Percentiles rank a stretch among this genome's conserved stretches.
These are phyloP conservation scores for Scopus umbretta DNA, from an alignment of 2,113 vertebrate genomes.

Conservation along the genomic window DNA sequence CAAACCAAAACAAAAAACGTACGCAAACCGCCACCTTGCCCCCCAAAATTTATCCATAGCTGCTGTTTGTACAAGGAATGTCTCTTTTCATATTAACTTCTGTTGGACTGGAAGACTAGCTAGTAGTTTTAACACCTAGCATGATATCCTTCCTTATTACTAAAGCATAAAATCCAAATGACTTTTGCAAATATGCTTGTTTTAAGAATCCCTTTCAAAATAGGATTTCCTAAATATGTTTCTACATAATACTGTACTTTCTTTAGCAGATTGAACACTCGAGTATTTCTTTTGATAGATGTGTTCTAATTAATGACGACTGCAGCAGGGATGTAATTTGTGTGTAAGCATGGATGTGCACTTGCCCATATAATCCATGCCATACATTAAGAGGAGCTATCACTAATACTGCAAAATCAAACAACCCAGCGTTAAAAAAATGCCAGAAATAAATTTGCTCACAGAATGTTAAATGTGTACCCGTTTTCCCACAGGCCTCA, in stretches of 20 bases:
- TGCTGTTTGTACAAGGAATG: neutral
- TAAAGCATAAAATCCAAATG: neutral
- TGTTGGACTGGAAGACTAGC: neutral
- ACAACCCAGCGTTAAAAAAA: neutral
- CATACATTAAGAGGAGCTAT: neutral
- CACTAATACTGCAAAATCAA: neutral
- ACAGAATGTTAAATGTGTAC: neutral
- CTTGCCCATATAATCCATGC: neutral
- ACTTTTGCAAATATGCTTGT: neutral
- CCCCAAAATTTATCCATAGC: neutral
- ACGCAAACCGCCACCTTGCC: no score
- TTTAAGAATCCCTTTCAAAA: neutral
- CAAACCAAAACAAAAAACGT: no score
- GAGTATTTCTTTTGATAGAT: neutral
- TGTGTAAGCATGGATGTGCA: neutral
- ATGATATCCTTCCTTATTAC: neutral
- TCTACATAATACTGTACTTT: rapidly evolving
- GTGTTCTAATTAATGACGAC: neutral
- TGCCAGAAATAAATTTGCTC: neutral
- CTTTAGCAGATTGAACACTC: neutral
- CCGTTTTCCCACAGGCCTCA: neutral
- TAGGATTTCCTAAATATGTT: neutral
- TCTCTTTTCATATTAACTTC: neutral
- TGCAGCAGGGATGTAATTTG: neutral
- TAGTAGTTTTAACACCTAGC: neutral